Conservation (phyloP, 2,113 vertebrate species). For the Narcine bancroftii region DNA sequence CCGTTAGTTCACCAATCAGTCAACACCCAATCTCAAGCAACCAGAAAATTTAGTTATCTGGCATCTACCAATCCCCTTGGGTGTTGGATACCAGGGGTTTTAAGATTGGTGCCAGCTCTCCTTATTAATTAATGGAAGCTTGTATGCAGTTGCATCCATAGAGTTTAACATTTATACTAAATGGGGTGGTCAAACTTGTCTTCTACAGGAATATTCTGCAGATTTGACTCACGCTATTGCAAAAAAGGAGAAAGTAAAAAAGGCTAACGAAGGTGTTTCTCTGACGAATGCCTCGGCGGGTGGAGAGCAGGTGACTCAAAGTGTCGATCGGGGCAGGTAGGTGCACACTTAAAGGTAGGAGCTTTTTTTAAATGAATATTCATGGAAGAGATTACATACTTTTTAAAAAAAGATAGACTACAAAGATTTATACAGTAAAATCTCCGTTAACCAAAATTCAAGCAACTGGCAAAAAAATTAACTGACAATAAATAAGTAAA, state of each 20-base stretch:
- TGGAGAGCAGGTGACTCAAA: constrained; percentile 70
- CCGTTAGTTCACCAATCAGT: too few species aligned
- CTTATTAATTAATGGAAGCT: background rate
- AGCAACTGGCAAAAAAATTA: too few species aligned
- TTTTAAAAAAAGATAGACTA: too few species aligned
- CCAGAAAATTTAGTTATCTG: too few species aligned
- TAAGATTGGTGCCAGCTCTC: background rate
- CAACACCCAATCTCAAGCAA: too few species aligned
- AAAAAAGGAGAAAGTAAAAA: constrained; percentile 82
- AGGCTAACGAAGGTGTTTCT: constrained; percentile 73
- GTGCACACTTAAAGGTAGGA: constrained; percentile 14
- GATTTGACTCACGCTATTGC: constrained; percentile 75
- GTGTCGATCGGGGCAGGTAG: constrained; percentile 85
- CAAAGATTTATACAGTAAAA: too few species aligned
- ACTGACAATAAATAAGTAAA: too few species aligned
- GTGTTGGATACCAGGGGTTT: too few species aligned
- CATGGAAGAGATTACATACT: background rate
- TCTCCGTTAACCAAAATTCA: too few species aligned
- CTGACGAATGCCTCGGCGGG: constrained; percentile 64
- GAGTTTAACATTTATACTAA: background rate
- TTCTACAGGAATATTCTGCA: constrained; percentile 83
- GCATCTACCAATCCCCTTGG: too few species aligned
- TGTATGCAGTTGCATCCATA: background rate
- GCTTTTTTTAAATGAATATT: background rate
- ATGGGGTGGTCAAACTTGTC: constrained; percentile 33